Conservation (phyloP, 2,113 vertebrate species). For the Callospermophilus lateralis region DNA sequence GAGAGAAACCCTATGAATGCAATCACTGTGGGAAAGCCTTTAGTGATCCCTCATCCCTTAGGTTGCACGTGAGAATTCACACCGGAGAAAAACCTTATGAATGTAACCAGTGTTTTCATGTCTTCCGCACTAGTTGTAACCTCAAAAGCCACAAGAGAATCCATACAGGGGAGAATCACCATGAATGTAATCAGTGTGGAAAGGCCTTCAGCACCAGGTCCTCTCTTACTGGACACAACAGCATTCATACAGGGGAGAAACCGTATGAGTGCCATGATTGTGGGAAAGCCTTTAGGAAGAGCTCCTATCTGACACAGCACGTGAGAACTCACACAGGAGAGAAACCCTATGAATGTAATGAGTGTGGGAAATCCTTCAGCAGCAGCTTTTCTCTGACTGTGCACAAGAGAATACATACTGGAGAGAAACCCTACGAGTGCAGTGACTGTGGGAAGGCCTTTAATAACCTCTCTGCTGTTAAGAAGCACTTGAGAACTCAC, state of each 20-base stretch:
- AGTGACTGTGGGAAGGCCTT: slow-evolving; percentile 79
- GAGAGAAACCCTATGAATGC: slow-evolving; percentile 77
- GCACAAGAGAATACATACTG: slow-evolving; percentile 91
- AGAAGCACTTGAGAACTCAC: slow-evolving; percentile 77
- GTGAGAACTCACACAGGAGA: slow-evolving; percentile 82
- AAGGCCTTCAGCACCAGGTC: slow-evolving; percentile 84
- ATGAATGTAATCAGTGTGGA: slow-evolving; percentile 83
- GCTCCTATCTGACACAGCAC: slow-evolving; percentile 85
- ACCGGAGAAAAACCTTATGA: slow-evolving; percentile 81
- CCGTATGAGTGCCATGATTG: slow-evolving; percentile 64
- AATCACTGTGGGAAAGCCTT: slow-evolving; percentile 78
- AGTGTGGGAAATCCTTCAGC: slow-evolving; percentile 84
- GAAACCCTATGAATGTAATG: slow-evolving; percentile 75
- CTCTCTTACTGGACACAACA: slow-evolving; percentile 82
- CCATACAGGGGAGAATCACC: slow-evolving; percentile 83
- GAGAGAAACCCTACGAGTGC: slow-evolving; percentile 91
- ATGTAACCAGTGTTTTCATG: slow-evolving; percentile 79
- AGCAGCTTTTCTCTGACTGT: slow-evolving; percentile 83
- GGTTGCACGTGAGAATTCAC: slow-evolving; percentile 79
- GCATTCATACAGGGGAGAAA: slow-evolving; percentile 84
- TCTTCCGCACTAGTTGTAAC: slow-evolving; percentile 85
- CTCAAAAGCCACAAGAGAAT: slow-evolving; percentile 84
- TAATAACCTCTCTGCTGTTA: slow-evolving; percentile 77
- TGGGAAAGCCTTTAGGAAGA: slow-evolving; percentile 83
- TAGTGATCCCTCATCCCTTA: slow-evolving; percentile 75